Evolutionary conservation across 2,113 vertebrate species (phyloP), one percentile per base, ranked within the genome.

Genomic region (Herpetotheres cachinnans): DNA sequence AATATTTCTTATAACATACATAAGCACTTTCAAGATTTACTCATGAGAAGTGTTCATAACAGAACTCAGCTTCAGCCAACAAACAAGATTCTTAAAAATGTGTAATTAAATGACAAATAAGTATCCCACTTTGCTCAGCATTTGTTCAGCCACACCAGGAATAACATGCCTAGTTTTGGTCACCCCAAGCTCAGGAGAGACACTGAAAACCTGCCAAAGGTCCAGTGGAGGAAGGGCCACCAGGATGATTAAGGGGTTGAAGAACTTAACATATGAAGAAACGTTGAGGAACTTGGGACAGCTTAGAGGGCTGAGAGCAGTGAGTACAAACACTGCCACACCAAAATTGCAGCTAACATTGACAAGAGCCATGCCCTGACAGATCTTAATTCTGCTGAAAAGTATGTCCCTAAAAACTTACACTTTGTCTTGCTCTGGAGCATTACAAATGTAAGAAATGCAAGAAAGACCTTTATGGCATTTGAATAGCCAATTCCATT

Each of bases 401-500:
- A 62, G 12, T 19, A 36, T 32, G 63, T 22, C 58, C 26, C 40
- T 70, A 40, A 59, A 94, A 82, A 38, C 6, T n/a, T 49, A 19
- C 1, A 49, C 14, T 74, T 83, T 30, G 16, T 40, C 80, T 86
- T 82, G 12, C 47, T 72, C 56, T 76, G 36, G 26, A 87, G 73
- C 77, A 93, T 84, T 91, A 63, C 4, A 50, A 44, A 79, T 20
- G 17, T 32, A 84, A 71, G 69, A 84, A 94, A 87, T 65, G 44
- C 77, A 92, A 71, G 52, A 16, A 34, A 73, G 44, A 38, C 30
- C 46, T 54, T 78, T 32, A 69, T 11, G 47, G 56, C 66, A 80
- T 91, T 93, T 91, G 72, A 93, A 94, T 13, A 85, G 61, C 65
- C 89, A 85, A 87, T 87, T 76, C 40, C 82, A 95, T 95, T 54